phyloP scores from a whole-genome alignment of 1,140 invertebrate genomes.

The Leptoteleia sp. region DNA sequence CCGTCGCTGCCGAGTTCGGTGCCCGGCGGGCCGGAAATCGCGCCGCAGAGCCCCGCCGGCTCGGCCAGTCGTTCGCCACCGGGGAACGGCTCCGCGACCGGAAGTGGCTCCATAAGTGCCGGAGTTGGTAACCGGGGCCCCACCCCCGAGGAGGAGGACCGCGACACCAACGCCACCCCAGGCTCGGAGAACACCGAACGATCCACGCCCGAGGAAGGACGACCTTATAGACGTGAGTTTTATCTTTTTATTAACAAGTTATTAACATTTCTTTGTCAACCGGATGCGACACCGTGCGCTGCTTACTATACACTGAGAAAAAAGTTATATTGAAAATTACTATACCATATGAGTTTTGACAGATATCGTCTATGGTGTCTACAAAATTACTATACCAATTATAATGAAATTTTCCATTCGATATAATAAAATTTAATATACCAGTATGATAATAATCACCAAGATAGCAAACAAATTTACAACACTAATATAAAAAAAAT shows the following conservation, averaged over 20 bases:
- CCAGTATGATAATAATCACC: too few relatives aligned
- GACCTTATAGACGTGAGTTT: conserved; percentile 82
- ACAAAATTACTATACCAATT: too few relatives aligned
- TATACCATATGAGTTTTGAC: too few relatives aligned
- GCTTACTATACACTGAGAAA: too few relatives aligned
- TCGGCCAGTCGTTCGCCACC: conserved; percentile 70
- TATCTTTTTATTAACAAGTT: not conserved
- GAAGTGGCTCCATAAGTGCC: conserved; percentile 35
- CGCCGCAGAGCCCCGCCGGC: conserved; percentile 72
- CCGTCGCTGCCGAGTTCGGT: conserved; percentile 74
- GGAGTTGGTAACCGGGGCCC: conserved; percentile 68
- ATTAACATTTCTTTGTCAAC: too few relatives aligned
- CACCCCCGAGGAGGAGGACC: conserved; percentile 79
- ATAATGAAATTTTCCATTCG: too few relatives aligned
- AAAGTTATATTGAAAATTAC: too few relatives aligned
- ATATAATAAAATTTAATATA: too few relatives aligned
- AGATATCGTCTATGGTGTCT: too few relatives aligned
- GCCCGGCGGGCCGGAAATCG: conserved; percentile 69
- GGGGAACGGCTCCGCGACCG: conserved; percentile 50
- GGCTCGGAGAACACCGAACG: conserved; percentile 82
- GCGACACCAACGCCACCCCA: conserved; percentile 81
- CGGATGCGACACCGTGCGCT: too few relatives aligned
- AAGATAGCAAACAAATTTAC: too few relatives aligned
- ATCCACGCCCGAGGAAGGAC: conserved; percentile 82
- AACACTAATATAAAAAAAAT: too few relatives aligned